Evolutionary conservation across 2,888 invertebrate genomes (phyloP).

Genomic region (Theretra japonica): DNA sequence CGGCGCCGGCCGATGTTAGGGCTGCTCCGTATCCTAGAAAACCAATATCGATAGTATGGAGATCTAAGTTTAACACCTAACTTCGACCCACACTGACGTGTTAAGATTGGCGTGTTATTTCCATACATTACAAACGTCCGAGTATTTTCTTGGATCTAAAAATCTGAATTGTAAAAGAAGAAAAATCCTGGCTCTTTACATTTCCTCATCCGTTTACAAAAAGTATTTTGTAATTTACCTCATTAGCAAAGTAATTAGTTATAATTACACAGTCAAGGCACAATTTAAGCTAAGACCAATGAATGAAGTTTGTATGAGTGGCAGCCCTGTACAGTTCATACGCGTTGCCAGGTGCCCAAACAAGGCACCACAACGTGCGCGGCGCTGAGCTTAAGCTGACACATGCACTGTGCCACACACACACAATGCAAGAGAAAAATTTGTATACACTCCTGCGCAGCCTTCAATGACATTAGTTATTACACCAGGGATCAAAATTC

Average conservation of each 20-base stretch:
- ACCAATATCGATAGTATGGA: too few relatives aligned
- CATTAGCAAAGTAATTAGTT: too few relatives aligned
- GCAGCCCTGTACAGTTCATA: background rate
- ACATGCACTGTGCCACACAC: constrained; percentile 14
- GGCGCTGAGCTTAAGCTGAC: constrained; percentile 8
- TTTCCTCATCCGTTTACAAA: too few relatives aligned
- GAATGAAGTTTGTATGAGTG: background rate
- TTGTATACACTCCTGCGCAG: background rate
- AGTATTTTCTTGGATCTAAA: too few relatives aligned
- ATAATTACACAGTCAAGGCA: too few relatives aligned
- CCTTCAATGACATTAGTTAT: background rate
- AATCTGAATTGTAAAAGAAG: too few relatives aligned
- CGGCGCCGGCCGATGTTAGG: background rate
- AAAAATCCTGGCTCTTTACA: too few relatives aligned
- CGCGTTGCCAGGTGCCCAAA: constrained; percentile 25
- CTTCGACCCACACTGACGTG: too few relatives aligned
- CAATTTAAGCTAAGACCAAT: background rate
- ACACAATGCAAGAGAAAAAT: background rate
- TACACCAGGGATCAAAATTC: background rate
- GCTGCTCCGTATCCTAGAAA: background rate
- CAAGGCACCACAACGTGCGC: background rate
- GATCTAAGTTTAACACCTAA: too few relatives aligned
- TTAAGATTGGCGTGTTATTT: too few relatives aligned
- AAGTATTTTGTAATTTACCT: too few relatives aligned
- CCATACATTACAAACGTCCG: too few relatives aligned